Percentiles rank a stretch among this genome's conserved stretches.
Conservation (phyloP, 2,888 invertebrate species). For the Eugnorisma glareosa region DNA sequence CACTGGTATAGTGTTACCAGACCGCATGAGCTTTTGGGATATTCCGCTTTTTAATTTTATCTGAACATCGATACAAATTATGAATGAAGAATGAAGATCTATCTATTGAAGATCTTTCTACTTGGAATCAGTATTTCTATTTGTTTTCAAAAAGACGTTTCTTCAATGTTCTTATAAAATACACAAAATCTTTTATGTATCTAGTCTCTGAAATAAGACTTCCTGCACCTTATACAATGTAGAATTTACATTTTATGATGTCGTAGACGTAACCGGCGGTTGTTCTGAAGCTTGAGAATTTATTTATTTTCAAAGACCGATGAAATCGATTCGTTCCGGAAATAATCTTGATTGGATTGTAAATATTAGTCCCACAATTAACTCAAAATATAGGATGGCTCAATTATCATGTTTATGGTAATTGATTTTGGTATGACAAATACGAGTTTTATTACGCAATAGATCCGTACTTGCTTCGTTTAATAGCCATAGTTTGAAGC, state of each 20-base stretch:
- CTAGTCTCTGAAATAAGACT: conserved; percentile 6
- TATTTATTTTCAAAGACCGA: conserved; percentile 55
- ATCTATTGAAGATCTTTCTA: not conserved
- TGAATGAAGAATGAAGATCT: not conserved
- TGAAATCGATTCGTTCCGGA: conserved; percentile 59
- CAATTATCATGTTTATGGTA: conserved; percentile 57
- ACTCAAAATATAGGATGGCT: conserved; percentile 37
- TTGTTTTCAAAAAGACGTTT: not conserved
- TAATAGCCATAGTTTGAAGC: conserved; percentile 33
- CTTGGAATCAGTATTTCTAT: conserved; percentile 1
- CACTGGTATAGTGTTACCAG: conserved; percentile 55
- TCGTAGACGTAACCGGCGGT: conserved; percentile 42
- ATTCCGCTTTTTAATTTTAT: conserved; percentile 9
- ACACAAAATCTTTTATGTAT: conserved; percentile 19
- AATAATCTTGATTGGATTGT: conserved; percentile 54
- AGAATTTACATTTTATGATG: conserved; percentile 44
- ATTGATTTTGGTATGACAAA: conserved; percentile 55
- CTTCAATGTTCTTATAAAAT: not conserved
- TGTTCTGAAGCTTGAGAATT: conserved; percentile 46
- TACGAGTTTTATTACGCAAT: conserved; percentile 53
- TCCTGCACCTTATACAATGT: conserved; percentile 33
- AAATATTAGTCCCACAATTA: conserved; percentile 60
- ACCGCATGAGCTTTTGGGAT: conserved; percentile 16
- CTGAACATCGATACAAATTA: not conserved
- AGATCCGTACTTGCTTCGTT: conserved; percentile 24